Evolutionary conservation across 2,888 invertebrate species (phyloP), one percentile per base, ranked within the genome.

Genomic region (Drosophila suboccidentalis): DNA sequence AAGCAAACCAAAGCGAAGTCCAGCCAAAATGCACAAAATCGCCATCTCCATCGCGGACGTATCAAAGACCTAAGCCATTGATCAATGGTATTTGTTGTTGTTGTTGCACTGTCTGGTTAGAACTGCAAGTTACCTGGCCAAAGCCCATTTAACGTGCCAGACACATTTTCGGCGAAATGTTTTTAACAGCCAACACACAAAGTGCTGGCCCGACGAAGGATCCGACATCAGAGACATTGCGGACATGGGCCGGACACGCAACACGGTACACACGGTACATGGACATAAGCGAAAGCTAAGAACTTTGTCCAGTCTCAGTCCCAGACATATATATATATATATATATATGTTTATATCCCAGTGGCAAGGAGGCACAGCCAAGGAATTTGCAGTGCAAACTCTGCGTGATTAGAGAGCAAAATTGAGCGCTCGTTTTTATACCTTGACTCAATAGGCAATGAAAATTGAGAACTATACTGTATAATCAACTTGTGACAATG

Each of bases 131-230:
- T 87, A 80, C 89, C 87, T 84, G 87, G 61, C 62, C 74, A 69
- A 73, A 66, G 77, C 77, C 65, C 87, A 87, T 86, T 86, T 86
- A 88, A 87, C 89, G 86, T 89, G 85, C 85, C 85, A 86, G 85
- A 86, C 85, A 86, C 89, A 86, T 86, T 87, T 85, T 86, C 89
- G 86, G 89, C 86, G 85, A 89, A 89, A 82, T 85, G 80, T 85
- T 87, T 75, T 81, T 80, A 80, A 83, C 81, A 85, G 80, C 78
- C 76, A 73, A 46, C 57, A 36, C 22, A 49, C 22, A 49, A 32
- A 80, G 75, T 80, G 79, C 80, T 67, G 76, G 64, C 22, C 71
- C 62, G 57, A 65, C 54, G 50, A 69, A 74, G 84, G 78, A 75
- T 69, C 61, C 70, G 57, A 61, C 47, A 39, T 58, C 34, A 58